These are phyloP conservation scores for Nesidiocoris tenuis DNA, from an alignment of 2,888 invertebrate species.

Conservation along the genomic window DNA sequence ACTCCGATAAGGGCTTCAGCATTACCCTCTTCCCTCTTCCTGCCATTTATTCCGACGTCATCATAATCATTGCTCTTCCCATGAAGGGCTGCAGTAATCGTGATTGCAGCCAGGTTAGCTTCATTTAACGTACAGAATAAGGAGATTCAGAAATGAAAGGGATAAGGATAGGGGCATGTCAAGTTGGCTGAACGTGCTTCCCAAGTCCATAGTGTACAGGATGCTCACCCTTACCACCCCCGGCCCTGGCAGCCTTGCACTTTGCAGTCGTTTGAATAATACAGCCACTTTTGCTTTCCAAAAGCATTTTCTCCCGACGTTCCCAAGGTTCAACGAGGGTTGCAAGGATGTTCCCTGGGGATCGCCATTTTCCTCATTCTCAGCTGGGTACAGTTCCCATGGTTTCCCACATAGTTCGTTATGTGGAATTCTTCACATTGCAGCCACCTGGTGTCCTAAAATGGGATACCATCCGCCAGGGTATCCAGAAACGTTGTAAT, in stretches of 20 bases:
- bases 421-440: neutral
- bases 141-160: neutral
- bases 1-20: too few species aligned
- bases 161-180: conserved; percentile 26
- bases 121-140: neutral
- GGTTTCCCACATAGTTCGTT: neutral
- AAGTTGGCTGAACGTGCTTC: conserved; percentile 42
- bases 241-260: conserved; percentile 19
- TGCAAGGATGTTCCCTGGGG: neutral
- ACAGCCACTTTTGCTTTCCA: conserved; percentile 24
- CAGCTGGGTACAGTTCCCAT: conserved; percentile 8
- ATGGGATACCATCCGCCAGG: too few species aligned
- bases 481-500: too few species aligned
- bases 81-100: neutral
- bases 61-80: neutral
- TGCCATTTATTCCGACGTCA: neutral
- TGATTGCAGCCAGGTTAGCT: neutral
- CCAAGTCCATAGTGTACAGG: too few species aligned
- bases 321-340: neutral
- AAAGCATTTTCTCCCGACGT: neutral
- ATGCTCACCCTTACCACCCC: neutral
- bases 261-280: conserved; percentile 43
- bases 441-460: conserved; percentile 2
- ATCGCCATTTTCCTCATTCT: conserved; percentile 2
- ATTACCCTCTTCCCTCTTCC: too few species aligned